Evolutionary conservation across 2,888 invertebrate genomes (phyloP).

Genomic region (Frankliniella intonsa): DNA sequence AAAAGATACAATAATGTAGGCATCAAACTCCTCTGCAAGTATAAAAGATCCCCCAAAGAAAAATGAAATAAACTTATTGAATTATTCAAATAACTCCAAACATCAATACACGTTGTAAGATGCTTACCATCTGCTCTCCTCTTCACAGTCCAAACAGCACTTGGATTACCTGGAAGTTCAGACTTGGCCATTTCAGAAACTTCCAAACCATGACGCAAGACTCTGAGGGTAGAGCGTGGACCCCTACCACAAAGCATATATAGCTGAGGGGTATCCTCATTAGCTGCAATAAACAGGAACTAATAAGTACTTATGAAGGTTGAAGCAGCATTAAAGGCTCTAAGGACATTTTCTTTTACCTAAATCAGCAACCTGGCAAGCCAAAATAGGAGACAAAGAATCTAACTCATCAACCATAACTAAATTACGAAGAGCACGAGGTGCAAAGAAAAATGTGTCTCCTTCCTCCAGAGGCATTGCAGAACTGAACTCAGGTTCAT

Average conservation of each 20-base stretch:
- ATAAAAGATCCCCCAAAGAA: conserved; percentile 43
- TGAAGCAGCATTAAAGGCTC: conserved; percentile 3
- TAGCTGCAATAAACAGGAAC: conserved; percentile 55
- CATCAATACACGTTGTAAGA: background rate
- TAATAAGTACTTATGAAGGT: background rate
- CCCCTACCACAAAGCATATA: conserved; percentile 96
- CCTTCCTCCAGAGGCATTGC: conserved; percentile 98
- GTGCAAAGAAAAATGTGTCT: conserved; percentile 98
- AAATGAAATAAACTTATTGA: background rate
- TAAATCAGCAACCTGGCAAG: conserved; percentile 80
- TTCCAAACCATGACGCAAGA: conserved; percentile 93
- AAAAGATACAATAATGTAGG: conserved; percentile 99
- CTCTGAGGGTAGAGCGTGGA: conserved; percentile 86
- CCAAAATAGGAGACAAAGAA: conserved; percentile 86
- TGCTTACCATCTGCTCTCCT: conserved; percentile 90
- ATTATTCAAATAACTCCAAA: background rate
- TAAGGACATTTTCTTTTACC: conserved; percentile 40
- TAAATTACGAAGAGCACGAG: conserved; percentile 85
- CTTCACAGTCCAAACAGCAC: conserved; percentile 99
- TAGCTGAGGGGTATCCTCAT: conserved; percentile 98
- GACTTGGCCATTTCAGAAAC: conserved; percentile 99
- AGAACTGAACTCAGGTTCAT: conserved; percentile 97
- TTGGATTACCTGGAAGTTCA: conserved; percentile 98
- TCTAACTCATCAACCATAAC: conserved; percentile 96
- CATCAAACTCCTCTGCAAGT: conserved; percentile 94